phyloP scores from a whole-genome alignment of 2,113 vertebrate genomes.

The Copsychus sechellarum region DNA sequence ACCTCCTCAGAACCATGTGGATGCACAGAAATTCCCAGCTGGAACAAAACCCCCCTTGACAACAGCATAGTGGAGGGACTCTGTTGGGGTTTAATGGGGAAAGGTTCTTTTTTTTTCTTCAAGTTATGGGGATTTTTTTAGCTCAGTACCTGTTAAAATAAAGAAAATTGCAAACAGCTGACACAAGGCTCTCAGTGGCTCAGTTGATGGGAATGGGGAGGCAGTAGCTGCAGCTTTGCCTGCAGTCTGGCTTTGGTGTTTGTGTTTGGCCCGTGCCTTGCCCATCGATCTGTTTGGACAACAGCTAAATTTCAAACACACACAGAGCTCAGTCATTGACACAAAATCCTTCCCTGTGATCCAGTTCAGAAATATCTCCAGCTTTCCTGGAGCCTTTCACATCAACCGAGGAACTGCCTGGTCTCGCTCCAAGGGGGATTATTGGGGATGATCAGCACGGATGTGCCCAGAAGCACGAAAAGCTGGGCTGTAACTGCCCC shows the following conservation, averaged over 20 bases:
- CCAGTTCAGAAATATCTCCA: neutral
- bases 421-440: fast-evolving
- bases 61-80: neutral
- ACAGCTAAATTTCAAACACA: neutral
- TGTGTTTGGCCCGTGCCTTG: neutral
- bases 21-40: neutral
- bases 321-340: fast-evolving
- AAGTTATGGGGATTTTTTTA: neutral
- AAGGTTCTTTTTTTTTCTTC: neutral
- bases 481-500: neutral
- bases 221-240: neutral
- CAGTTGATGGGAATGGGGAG: neutral
- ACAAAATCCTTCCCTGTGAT: neutral
- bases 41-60: neutral
- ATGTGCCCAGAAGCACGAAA: neutral
- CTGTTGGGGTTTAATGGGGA: neutral
- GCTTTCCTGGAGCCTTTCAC: neutral
- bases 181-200: neutral
- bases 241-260: neutral
- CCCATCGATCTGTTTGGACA: neutral
- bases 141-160: neutral
- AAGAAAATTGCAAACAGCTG: neutral
- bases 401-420: neutral
- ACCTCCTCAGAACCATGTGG: neutral
- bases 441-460: neutral